Base-by-base conservation (phyloP, 2,797 vertebrate genomes). In the Florisuga fusca region DNA sequence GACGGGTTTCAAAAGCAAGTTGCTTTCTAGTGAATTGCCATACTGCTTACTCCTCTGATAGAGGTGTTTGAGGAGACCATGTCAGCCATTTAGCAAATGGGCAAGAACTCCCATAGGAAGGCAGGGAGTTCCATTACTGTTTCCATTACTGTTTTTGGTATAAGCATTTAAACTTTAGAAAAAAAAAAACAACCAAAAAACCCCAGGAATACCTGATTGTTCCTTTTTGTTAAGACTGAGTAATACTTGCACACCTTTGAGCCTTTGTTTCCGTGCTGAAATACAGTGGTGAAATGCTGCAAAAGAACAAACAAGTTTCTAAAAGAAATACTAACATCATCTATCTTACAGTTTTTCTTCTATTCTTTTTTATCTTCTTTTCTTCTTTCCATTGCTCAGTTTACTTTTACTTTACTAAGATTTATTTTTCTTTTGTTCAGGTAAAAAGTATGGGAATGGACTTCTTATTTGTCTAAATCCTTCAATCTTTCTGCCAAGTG, bases 371-470 rank as follows among this genome's bases (percentile, higher is more conserved):
- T 67, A 1, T 0, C 46, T 58, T 33, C 58, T 71, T 74, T 51
- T 0, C 46, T 58, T 33, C 58, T 71, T 74, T 51, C 7, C 15
- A 66, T 67, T 83, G 16, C 8, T 87, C 41, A 45, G 23, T 55
- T 78, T 75, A n/a, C 6, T 4, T n/a, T n/a, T n/a, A n/a, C n/a
- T n/a, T n/a, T n/a, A n/a, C n/a, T 21, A 31, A 25, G 14, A 15
- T 14, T 15, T 31, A 12, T 53, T 34, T 8, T 71, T 55, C 79
- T 67, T 12, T 2, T 50, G 14, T 63, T 57, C 83, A 97, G 98
- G 94, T 68, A 98, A 98, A 94, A 95, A 97, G 3, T 98, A 12
- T 96, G 98, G 93, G 97, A 98, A 96, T 97, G 89, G 95, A 76
- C 97, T 94, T 97, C 97, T 80, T 84, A 80, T 98, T 95, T 98